These are phyloP conservation scores for Heterodera schachtii DNA, from an alignment of 1,140 invertebrate species.

Conservation along the genomic window DNA sequence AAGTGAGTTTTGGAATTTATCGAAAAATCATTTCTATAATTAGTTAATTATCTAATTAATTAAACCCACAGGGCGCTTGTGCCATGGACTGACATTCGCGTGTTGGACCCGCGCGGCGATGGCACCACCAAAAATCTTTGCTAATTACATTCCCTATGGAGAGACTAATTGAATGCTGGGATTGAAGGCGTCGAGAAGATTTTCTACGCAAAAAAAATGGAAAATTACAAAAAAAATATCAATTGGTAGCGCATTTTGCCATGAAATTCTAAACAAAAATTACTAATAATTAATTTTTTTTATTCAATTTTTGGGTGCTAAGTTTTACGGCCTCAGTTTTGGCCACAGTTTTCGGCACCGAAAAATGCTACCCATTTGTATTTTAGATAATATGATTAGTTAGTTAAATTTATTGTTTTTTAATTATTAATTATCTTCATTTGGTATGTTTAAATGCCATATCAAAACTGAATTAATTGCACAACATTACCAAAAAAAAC, in stretches of 20 bases:
- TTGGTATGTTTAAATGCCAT: not conserved
- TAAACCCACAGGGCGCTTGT: constrained; percentile 51
- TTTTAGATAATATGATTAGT: no score
- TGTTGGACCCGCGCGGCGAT: constrained; percentile 49
- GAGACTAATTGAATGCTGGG: no score
- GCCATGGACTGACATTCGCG: constrained; percentile 63
- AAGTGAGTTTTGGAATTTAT: constrained; percentile 13
- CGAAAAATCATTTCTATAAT: not conserved
- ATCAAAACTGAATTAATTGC: not conserved
- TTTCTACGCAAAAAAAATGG: no score
- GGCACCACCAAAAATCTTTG: constrained; percentile 8
- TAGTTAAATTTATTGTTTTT: not conserved
- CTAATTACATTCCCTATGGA: not conserved
- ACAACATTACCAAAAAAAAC: not conserved
- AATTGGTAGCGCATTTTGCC: no score
- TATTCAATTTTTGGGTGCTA: no score
- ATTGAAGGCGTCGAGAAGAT: no score
- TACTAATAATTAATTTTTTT: no score
- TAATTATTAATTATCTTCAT: not conserved
- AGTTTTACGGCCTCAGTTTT: no score
- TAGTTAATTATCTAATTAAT: not conserved
- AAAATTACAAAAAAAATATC: no score
- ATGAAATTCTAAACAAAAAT: no score
- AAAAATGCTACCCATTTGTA: no score
- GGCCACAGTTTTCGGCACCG: no score